A percentile compares a stretch with the other conserved stretches of the same genome.
These are phyloP conservation scores for Microplitis manilae DNA, from an alignment of 2,888 invertebrate species.

Conservation along the genomic window DNA sequence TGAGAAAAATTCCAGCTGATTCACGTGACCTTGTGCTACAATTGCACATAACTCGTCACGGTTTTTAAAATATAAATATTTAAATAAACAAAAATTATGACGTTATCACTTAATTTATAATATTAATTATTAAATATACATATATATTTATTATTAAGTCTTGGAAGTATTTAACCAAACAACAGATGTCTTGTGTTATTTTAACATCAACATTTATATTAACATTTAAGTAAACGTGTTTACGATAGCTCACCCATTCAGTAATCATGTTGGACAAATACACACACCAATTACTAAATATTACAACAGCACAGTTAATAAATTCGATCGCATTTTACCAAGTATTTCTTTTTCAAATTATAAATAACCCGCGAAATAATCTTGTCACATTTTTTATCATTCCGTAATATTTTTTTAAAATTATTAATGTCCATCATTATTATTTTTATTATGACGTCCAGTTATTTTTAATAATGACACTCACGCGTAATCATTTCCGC, in stretches of 20 bases:
- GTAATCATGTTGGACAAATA: constrained; percentile 60
- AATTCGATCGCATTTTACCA: background rate
- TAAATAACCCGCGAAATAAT: background rate
- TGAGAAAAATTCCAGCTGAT: constrained; percentile 14
- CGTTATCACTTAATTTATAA: background rate
- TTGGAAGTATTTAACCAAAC: background rate
- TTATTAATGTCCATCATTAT: constrained; percentile 22
- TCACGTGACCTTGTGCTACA: constrained; percentile 16
- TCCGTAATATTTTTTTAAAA: background rate
- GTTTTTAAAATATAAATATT: constrained; percentile 8
- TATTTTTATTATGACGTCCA: background rate
- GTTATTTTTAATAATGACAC: constrained; percentile 52
- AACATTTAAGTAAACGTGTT: background rate
- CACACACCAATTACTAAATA: constrained; percentile 47
- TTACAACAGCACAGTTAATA: constrained; percentile 1
- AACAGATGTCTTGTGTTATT: background rate
- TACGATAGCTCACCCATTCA: constrained; percentile 64
- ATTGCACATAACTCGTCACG: background rate
- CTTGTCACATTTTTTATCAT: background rate
- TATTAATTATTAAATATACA: no score
- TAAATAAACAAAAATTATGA: constrained; percentile 14
- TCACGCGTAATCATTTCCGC: constrained; percentile 9
- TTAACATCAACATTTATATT: background rate
- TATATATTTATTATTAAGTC: no score
- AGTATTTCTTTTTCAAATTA: background rate